Percentiles rank a stretch among this genome's conserved stretches.
phyloP scores from a whole-genome alignment of 1,140 invertebrate species.

The Hestina assimilis region DNA sequence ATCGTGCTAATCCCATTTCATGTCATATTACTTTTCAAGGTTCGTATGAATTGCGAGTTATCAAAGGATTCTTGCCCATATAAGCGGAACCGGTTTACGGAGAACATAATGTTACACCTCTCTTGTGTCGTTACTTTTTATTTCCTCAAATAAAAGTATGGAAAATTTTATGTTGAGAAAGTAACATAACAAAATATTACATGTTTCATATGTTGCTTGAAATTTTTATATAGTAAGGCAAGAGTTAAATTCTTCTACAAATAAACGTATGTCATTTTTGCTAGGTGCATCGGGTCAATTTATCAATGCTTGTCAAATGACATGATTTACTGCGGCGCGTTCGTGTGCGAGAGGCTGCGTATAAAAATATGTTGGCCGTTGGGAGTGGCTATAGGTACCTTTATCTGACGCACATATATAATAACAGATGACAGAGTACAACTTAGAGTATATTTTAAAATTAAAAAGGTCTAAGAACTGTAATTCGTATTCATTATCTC shows the following conservation, averaged over 20 bases:
- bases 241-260: constrained; percentile 11
- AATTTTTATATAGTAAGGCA: neutral
- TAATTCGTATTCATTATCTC: no score
- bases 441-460: no score
- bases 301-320: constrained; percentile 46
- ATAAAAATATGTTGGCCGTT: constrained; percentile 32
- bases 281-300: constrained; percentile 43
- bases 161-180: constrained; percentile 17
- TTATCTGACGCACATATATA: neutral
- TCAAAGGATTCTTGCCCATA: constrained; percentile 14
- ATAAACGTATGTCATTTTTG: constrained; percentile 28
- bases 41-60: constrained; percentile 9
- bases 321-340: constrained; percentile 41
- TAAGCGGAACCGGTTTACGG: constrained; percentile 13
- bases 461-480: no score
- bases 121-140: constrained; percentile 15
- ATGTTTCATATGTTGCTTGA: constrained; percentile 3
- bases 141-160: constrained; percentile 14
- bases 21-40: constrained; percentile 14
- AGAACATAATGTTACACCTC: constrained; percentile 15
- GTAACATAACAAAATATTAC: constrained; percentile 6
- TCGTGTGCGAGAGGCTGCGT: constrained; percentile 23
- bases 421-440: no score
- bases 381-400: constrained; percentile 30
- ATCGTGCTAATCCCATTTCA: constrained; percentile 19